phyloP scores from a whole-genome alignment of 2,888 invertebrate genomes.

The Melanotus villosus region DNA sequence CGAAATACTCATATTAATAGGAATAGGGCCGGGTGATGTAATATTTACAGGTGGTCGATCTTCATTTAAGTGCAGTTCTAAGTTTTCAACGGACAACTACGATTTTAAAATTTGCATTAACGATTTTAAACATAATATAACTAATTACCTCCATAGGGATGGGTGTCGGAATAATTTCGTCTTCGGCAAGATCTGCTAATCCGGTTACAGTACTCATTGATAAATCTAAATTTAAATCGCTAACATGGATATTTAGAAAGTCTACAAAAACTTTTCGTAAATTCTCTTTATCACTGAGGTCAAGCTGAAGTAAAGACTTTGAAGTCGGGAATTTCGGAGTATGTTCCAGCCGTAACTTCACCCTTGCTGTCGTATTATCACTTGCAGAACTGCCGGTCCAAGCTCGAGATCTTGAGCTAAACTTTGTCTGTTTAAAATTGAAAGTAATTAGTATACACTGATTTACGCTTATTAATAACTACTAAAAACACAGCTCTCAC shows the following conservation, averaged over 20 bases:
- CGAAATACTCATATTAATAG: conserved; percentile 82
- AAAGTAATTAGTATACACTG: conserved; percentile 30
- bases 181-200: conserved; percentile 87
- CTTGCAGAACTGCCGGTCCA: conserved; percentile 80
- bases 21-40: conserved; percentile 86
- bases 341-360: conserved; percentile 76
- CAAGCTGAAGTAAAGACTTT: conserved; percentile 59
- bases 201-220: conserved; percentile 88
- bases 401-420: conserved; percentile 84
- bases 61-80: conserved; percentile 83
- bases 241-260: conserved; percentile 76
- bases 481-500: conserved; percentile 4
- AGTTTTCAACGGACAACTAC: conserved; percentile 81
- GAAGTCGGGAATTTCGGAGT: conserved; percentile 68
- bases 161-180: conserved; percentile 85
- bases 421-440: conserved; percentile 77
- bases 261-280: conserved; percentile 69
- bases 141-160: conserved; percentile 84
- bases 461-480: conserved; percentile 10
- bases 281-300: conserved; percentile 67
- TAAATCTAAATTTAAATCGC: conserved; percentile 77
- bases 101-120: not conserved
- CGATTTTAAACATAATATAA: not conserved
- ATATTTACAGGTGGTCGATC: conserved; percentile 87
- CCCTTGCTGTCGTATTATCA: conserved; percentile 69